Evolutionary conservation across 2,888 invertebrate species (phyloP).

Genomic region (Metalampra italica): DNA sequence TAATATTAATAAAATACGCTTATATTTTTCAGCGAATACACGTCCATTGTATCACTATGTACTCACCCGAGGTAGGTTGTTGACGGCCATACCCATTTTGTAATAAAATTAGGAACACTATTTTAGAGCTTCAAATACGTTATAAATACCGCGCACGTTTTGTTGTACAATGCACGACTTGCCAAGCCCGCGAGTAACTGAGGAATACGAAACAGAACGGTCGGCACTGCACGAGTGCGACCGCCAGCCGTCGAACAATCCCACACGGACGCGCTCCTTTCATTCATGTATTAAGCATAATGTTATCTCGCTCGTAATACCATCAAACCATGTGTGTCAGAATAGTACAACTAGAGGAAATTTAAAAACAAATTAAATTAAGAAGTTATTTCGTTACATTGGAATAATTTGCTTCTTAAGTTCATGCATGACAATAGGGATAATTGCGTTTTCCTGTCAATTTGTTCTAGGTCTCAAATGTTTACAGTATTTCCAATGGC

Average conservation of each 20-base stretch:
- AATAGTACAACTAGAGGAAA: constrained; percentile 19
- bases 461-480: constrained; percentile 3
- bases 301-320: constrained; percentile 52
- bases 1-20: constrained; percentile 12
- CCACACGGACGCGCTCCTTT: constrained; percentile 56
- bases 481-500: constrained; percentile 68
- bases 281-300: constrained; percentile 62
- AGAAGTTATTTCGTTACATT: constrained; percentile 2
- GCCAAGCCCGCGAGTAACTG: constrained; percentile 58
- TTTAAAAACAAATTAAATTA: constrained; percentile 10
- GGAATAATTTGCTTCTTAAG: neutral
- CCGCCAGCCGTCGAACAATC: constrained; percentile 31
- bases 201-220: constrained; percentile 46
- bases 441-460: no score
- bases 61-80: constrained; percentile 68
- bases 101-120: constrained; percentile 18
- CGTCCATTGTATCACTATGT: neutral
- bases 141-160: constrained; percentile 36
- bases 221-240: constrained; percentile 5
- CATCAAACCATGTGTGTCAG: constrained; percentile 21
- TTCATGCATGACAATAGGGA: no score
- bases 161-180: constrained; percentile 56
- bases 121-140: constrained; percentile 22
- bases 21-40: no score
- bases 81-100: constrained; percentile 70